Evolutionary conservation across 2,113 vertebrate species (phyloP).

Genomic region (Ceuthmochares aereus): DNA sequence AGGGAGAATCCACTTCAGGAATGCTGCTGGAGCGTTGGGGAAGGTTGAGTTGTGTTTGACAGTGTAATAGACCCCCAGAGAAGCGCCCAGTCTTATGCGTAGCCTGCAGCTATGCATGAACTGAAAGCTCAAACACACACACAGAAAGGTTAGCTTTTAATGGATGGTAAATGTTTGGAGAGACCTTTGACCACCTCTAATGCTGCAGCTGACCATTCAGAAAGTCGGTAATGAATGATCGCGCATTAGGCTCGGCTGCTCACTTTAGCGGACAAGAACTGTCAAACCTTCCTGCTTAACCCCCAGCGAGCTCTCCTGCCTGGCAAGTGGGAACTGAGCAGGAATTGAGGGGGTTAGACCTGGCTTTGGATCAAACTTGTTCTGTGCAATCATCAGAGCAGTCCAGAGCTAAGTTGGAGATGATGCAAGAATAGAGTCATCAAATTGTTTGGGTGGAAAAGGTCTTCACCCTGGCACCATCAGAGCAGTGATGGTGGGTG

Average conservation of each 20-base stretch:
- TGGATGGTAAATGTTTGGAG: conserved; percentile 71
- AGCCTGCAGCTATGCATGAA: conserved; percentile 45
- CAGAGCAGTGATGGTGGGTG: neutral
- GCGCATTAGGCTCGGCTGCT: conserved; percentile 46
- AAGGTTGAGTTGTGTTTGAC: conserved; percentile 10
- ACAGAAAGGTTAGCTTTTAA: conserved; percentile 66
- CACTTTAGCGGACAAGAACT: conserved; percentile 22
- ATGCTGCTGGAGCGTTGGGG: neutral
- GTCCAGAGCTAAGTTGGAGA: neutral
- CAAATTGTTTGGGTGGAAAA: no score
- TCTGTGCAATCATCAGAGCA: neutral
- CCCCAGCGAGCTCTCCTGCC: neutral
- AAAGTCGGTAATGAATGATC: conserved; percentile 10
- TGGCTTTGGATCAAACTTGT: neutral
- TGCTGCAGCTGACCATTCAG: conserved; percentile 52
- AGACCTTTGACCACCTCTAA: conserved; percentile 74
- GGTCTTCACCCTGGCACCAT: no score
- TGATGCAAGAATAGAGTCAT: neutral
- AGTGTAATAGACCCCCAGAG: conserved; percentile 20
- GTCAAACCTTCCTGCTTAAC: neutral
- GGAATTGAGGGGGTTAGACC: neutral
- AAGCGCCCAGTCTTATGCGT: neutral
- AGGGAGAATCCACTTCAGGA: neutral
- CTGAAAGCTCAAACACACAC: conserved; percentile 30
- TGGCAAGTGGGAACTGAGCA: neutral